Conservation (phyloP, 2,797 vertebrate genomes). For the Acrossocheilus fasciatus region DNA sequence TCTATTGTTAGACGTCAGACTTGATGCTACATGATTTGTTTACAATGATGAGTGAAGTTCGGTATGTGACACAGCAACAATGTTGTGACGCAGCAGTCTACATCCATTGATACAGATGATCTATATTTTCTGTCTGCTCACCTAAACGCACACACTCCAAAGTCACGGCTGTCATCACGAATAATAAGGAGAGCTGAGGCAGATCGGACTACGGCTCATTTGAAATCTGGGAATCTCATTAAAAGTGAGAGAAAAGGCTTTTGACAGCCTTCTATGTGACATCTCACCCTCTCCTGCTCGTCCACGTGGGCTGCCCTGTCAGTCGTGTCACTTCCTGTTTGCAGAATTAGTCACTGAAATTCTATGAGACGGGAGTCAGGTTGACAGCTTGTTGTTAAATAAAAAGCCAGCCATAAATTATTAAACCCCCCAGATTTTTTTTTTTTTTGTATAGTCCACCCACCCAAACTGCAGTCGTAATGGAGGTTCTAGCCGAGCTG, state of each 20-base stretch:
- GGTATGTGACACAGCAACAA: background rate
- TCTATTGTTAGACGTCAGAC: slow-evolving; percentile 6
- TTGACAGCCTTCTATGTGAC: slow-evolving; percentile 74
- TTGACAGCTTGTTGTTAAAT: slow-evolving; percentile 78
- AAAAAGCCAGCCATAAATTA: slow-evolving; percentile 73
- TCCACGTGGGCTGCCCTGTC: slow-evolving; percentile 72
- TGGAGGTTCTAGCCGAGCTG: background rate
- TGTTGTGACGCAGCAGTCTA: background rate
- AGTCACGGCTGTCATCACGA: slow-evolving; percentile 14
- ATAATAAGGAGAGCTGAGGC: slow-evolving; percentile 36
- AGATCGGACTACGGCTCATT: slow-evolving; percentile 58
- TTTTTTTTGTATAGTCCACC: slow-evolving; percentile 62
- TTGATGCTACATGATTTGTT: background rate
- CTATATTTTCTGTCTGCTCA: background rate
- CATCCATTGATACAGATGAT: slow-evolving; percentile 16
- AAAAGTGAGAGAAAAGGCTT: slow-evolving; percentile 71
- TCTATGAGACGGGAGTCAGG: slow-evolving; percentile 65
- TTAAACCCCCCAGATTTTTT: slow-evolving; percentile 54
- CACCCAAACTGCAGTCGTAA: slow-evolving; percentile 4
- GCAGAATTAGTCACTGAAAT: slow-evolving; percentile 66
- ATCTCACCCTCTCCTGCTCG: slow-evolving; percentile 72
- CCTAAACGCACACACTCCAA: slow-evolving; percentile 8
- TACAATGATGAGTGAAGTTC: background rate
- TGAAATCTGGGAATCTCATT: slow-evolving; percentile 75
- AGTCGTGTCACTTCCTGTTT: slow-evolving; percentile 78